Conservation (phyloP, 2,113 vertebrate genomes). For the Grallaria varia region DNA sequence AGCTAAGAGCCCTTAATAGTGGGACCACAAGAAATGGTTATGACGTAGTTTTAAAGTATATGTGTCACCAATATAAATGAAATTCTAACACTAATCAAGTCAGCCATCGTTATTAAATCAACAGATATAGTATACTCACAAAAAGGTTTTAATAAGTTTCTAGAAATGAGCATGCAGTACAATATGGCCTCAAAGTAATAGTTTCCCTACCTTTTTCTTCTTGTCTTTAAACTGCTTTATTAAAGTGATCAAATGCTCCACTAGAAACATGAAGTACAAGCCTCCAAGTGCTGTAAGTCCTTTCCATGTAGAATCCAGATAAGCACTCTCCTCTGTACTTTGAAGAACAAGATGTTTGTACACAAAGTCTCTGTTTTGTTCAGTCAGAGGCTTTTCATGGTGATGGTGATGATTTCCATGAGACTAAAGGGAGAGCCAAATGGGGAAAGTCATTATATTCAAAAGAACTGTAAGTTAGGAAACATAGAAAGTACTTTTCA, state of each 20-base stretch:
- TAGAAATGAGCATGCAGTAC: background rate
- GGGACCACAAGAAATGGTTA: background rate
- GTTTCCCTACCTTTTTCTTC: constrained; percentile 88
- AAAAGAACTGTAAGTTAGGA: background rate
- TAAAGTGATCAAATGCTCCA: constrained; percentile 94
- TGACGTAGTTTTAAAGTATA: background rate
- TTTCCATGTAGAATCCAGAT: constrained; percentile 90
- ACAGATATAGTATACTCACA: background rate
- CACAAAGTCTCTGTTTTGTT: constrained; percentile 64
- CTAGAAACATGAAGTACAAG: constrained; percentile 97
- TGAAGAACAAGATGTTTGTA: constrained; percentile 73
- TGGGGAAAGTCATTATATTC: background rate
- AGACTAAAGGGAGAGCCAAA: constrained; percentile 62
- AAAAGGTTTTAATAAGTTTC: background rate
- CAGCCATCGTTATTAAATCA: background rate
- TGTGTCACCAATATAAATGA: background rate
- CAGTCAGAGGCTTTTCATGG: constrained; percentile 68
- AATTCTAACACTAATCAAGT: background rate
- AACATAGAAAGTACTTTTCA: background rate
- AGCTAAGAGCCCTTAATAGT: background rate
- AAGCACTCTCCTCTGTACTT: constrained; percentile 72
- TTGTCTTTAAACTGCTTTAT: constrained; percentile 98
- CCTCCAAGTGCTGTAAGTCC: constrained; percentile 91
- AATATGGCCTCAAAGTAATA: background rate
- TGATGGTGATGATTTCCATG: constrained; percentile 79